Percentiles rank a stretch among this genome's conserved stretches.
Evolutionary conservation across 2,888 invertebrate genomes (phyloP).

Genomic region (Blera fallax): DNA sequence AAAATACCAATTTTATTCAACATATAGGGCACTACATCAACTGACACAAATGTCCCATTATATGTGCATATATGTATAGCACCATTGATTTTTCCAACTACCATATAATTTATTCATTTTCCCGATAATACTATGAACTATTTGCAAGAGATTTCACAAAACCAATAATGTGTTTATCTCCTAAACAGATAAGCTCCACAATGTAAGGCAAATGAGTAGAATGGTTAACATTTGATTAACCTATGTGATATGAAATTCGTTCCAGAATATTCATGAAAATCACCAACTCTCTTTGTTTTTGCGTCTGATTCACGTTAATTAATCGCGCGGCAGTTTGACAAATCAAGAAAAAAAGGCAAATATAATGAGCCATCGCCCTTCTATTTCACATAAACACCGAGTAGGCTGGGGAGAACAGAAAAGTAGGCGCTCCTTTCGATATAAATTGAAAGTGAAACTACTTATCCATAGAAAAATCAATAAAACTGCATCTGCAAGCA

Average conservation of each 20-base stretch:
- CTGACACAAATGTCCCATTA: neutral
- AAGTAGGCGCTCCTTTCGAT: too few relatives aligned
- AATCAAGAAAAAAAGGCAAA: neutral
- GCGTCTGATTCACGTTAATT: neutral
- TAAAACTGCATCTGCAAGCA: slow-evolving; percentile 36
- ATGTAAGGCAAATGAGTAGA: neutral
- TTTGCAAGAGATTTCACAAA: neutral
- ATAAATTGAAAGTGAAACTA: neutral
- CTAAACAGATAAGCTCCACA: neutral
- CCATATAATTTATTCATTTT: neutral
- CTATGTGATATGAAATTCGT: neutral
- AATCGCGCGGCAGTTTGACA: neutral
- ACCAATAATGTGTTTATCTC: neutral
- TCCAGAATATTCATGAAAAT: neutral
- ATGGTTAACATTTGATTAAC: neutral
- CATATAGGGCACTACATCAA: neutral
- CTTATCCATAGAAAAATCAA: neutral
- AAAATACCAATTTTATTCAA: neutral
- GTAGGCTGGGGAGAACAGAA: too few relatives aligned
- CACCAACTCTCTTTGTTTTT: neutral
- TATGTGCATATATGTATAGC: too few relatives aligned
- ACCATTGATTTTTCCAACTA: neutral
- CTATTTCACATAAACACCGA: neutral
- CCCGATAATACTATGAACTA: neutral
- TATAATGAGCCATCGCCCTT: neutral